Base-by-base conservation (phyloP, 2,113 vertebrate genomes). In the Cephalopterus ornatus region DNA sequence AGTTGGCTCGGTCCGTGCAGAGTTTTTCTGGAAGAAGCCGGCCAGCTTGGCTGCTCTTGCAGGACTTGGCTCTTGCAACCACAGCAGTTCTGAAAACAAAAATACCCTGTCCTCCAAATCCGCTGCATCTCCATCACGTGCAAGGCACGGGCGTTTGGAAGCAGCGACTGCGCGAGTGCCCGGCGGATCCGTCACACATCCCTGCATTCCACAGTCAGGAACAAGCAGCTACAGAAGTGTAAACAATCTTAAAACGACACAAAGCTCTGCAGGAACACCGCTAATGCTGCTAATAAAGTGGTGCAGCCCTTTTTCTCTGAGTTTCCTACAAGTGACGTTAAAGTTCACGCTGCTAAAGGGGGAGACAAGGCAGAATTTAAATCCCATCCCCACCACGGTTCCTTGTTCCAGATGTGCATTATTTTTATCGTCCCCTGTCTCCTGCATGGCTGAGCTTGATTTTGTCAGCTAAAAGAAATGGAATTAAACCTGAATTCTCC, bases 51-150 rank as follows among this genome's bases (percentile, higher is more conserved):
- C 67, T 50, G 53, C 32, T 33, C 41, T 16, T 5, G 7, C 61
- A 56, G n/a, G 20, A 68, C 55, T 63, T 33, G 61, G 50, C 84
- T 76, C 39, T 14, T n/a, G 65, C n/a, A 20, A 14, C 26, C 4
- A 1, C 14, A 20, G 82, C 41, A 17, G 30, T 23, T 72, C 42
- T 41, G 70, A 49, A 74, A 56, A 26, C 24, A 75, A 46, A 78
- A 49, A 19, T 15, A 44, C 19, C 70, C 77, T 5, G 1, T 52
- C 6, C 2, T 11, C 56, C 53, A 8, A 65, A 33, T 0, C 7
- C 1, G 0, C 11, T 11, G 66, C 61, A 33, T 11, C 84, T 67
- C 71, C 2, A 5, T 2, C 42, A 5, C 1, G 12, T 1, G 0
- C 33, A 3, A 37, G 27, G 52, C 12, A 1, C 7, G 3, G 52